Evolutionary conservation across 2,113 vertebrate genomes (phyloP).

Genomic region (Notothenia rossii): DNA sequence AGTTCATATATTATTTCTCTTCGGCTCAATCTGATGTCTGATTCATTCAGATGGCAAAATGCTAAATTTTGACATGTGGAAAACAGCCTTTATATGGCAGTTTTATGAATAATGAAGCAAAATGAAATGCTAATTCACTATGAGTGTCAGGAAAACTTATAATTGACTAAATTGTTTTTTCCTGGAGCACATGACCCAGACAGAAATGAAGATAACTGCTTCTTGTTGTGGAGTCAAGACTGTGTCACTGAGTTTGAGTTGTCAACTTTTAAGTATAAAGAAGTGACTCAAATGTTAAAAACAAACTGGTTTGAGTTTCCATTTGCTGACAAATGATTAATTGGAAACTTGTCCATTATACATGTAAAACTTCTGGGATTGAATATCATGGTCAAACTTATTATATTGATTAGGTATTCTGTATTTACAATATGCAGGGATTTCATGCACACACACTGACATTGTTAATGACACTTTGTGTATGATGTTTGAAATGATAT

Average conservation of each 20-base stretch:
- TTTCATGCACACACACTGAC: conserved; percentile 21
- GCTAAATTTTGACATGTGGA: conserved; percentile 60
- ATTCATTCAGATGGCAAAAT: conserved; percentile 65
- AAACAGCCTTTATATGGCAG: conserved; percentile 67
- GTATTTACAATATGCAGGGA: conserved; percentile 11
- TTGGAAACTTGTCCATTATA: background rate
- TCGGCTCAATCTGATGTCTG: conserved; percentile 40
- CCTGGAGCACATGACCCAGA: conserved; percentile 44
- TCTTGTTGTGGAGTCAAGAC: conserved; percentile 37
- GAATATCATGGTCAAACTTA: conserved; percentile 14
- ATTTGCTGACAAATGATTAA: conserved; percentile 23
- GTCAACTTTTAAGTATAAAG: conserved; percentile 19
- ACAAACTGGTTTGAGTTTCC: background rate
- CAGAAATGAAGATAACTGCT: conserved; percentile 26
- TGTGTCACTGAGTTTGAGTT: conserved; percentile 39
- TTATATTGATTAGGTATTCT: conserved; percentile 17
- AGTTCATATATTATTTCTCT: conserved; percentile 39
- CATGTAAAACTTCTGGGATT: background rate
- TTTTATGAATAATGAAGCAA: conserved; percentile 71
- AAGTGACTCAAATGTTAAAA: conserved; percentile 1
- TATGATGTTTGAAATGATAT: conserved; percentile 20
- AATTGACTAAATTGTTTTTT: conserved; percentile 65
- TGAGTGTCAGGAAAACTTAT: conserved; percentile 63
- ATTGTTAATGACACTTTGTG: background rate
- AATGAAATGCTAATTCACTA: conserved; percentile 73